Conservation (phyloP, 2,113 vertebrate genomes). For the Malurus cyaneus region DNA sequence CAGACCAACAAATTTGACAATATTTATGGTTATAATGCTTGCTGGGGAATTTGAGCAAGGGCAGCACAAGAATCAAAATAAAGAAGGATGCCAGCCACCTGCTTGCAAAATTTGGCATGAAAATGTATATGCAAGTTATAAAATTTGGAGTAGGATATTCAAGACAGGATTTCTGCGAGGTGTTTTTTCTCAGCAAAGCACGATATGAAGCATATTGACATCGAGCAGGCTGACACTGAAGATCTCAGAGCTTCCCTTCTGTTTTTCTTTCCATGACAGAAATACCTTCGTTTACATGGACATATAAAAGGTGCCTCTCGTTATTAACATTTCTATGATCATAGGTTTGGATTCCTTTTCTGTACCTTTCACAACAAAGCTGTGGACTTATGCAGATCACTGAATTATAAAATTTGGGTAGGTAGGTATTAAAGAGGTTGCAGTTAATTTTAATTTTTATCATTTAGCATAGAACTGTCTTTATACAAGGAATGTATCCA, state of each 20-base stretch:
- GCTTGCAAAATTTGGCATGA: constrained; percentile 11
- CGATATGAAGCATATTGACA: not conserved
- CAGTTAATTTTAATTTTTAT: not conserved
- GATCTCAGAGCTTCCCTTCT: not conserved
- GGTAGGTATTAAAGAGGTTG: not conserved
- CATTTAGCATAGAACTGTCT: not conserved
- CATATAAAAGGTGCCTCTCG: constrained; percentile 13
- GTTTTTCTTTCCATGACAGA: not conserved
- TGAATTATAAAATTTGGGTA: not conserved
- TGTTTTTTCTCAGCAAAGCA: constrained; percentile 23
- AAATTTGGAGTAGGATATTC: not conserved
- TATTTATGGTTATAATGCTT: not conserved
- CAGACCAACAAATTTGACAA: not conserved
- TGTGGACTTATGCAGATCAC: not conserved
- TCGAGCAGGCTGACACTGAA: not conserved
- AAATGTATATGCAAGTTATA: not conserved
- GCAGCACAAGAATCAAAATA: not conserved
- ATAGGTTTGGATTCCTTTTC: not conserved
- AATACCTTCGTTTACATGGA: not conserved
- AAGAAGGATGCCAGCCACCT: constrained; percentile 35
- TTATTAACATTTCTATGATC: not conserved
- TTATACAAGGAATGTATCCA: not conserved
- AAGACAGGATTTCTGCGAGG: constrained; percentile 12
- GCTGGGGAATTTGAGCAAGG: constrained; percentile 38
- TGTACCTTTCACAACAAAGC: not conserved